A percentile compares a stretch with the other conserved stretches of the same genome.
These are phyloP conservation scores for Macrotus californicus DNA, from an alignment of 2,113 vertebrate species.

Conservation along the genomic window DNA sequence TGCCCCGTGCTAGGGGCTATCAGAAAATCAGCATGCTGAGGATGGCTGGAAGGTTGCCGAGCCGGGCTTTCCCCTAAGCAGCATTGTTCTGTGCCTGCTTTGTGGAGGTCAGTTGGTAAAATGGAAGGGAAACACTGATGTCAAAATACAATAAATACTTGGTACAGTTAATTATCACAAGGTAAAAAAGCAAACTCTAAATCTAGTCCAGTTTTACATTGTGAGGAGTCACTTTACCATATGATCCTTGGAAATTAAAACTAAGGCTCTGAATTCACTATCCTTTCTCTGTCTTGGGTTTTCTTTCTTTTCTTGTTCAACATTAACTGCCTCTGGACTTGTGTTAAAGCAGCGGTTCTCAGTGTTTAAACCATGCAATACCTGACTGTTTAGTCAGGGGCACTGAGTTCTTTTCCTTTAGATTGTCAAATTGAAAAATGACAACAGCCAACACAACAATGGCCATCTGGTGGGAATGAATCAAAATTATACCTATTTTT, in stretches of 20 bases:
- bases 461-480: too few species aligned
- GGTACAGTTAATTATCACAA: background rate
- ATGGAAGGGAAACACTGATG: background rate
- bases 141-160: background rate
- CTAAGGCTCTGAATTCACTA: background rate
- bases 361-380: too few species aligned
- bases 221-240: background rate
- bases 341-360: background rate
- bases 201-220: background rate
- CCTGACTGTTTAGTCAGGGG: too few species aligned
- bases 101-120: background rate
- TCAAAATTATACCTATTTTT: too few species aligned
- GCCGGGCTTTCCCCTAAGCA: background rate
- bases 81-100: background rate
- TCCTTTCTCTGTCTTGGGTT: background rate
- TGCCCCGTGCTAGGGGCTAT: background rate
- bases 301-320: slow-evolving; percentile 4
- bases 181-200: background rate
- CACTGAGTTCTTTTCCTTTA: too few species aligned
- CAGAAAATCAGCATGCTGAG: background rate
- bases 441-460: too few species aligned
- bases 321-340: background rate
- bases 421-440: too few species aligned
- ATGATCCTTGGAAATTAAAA: slow-evolving; percentile 39
- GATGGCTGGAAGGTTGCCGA: too few species aligned